Evolutionary conservation across 2,888 invertebrate species (phyloP).

Genomic region (Shargacucullia verbasci): DNA sequence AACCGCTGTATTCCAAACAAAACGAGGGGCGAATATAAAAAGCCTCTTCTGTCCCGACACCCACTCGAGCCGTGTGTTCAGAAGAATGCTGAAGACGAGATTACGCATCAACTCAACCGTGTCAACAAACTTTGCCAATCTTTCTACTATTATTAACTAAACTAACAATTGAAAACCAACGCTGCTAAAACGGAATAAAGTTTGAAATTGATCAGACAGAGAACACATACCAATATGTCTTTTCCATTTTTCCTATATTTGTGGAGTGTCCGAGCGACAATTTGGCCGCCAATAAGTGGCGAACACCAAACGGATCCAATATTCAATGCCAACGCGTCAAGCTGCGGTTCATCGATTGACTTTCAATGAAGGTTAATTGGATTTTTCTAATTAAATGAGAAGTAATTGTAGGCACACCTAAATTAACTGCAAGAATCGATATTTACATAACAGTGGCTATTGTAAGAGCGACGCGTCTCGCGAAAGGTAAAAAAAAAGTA

Average conservation of each 20-base stretch:
- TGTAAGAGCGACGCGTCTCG: no score
- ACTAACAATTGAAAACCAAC: constrained; percentile 34
- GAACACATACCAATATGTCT: constrained; percentile 58
- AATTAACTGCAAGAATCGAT: no score
- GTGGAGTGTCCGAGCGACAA: constrained; percentile 57
- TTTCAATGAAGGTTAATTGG: constrained; percentile 26
- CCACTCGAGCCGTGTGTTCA: constrained; percentile 52
- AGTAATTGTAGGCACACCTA: neutral
- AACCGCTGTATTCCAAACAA: constrained; percentile 43
- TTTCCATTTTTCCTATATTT: constrained; percentile 68
- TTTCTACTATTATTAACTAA: constrained; percentile 68
- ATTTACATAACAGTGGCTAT: no score
- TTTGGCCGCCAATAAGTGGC: constrained; percentile 65
- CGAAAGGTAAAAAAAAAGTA: no score
- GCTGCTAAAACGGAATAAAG: constrained; percentile 27
- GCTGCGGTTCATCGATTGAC: constrained; percentile 28
- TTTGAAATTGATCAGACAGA: constrained; percentile 18
- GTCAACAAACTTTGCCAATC: constrained; percentile 75
- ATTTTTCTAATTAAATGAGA: constrained; percentile 17
- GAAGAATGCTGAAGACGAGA: constrained; percentile 72
- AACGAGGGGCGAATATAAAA: constrained; percentile 53
- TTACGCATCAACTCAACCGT: constrained; percentile 68
- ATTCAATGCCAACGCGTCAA: constrained; percentile 44
- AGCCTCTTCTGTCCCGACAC: constrained; percentile 57
- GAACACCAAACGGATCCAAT: constrained; percentile 45